A percentile compares a stretch with the other conserved stretches of the same genome.
Evolutionary conservation across 64 coral and sea anemone species (phyloP).

Genomic region (Porites australiensis): DNA sequence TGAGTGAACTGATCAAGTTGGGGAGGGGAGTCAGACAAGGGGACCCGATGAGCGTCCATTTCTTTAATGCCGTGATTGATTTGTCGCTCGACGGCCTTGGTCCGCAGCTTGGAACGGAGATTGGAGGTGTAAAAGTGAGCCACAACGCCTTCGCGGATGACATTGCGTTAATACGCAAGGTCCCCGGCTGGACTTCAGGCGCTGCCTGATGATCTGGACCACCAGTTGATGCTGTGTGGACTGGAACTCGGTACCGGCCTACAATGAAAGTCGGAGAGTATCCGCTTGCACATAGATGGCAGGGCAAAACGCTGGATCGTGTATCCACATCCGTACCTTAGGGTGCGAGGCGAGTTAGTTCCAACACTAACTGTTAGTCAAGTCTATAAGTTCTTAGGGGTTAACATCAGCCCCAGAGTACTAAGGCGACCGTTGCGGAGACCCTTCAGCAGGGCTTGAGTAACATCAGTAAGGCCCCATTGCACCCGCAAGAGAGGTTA

Average conservation of each 20-base stretch:
- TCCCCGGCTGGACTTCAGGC: neutral
- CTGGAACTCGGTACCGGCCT: neutral
- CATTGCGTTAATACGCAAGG: neutral
- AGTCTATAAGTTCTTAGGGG: neutral
- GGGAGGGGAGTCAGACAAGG: conserved; percentile 10
- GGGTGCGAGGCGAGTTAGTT: neutral
- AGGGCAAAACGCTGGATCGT: neutral
- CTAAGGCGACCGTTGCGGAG: neutral
- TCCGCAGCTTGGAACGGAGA: neutral
- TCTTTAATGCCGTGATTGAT: conserved; percentile 17
- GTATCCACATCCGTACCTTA: neutral
- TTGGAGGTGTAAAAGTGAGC: conserved; percentile 6
- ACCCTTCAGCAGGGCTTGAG: neutral
- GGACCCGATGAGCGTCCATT: conserved; percentile 8
- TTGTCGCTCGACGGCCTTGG: neutral
- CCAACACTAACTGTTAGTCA: neutral
- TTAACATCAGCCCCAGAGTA: neutral
- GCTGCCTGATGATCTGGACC: neutral
- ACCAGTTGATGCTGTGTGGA: neutral
- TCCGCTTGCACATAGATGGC: neutral
- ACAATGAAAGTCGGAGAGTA: neutral
- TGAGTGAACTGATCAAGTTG: neutral
- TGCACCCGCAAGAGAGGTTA: neutral
- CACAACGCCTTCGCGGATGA: conserved; percentile 8
- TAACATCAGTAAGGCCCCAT: neutral